Base-by-base conservation (phyloP, 2,797 vertebrate species). In the Hoplostethus mediterraneus region DNA sequence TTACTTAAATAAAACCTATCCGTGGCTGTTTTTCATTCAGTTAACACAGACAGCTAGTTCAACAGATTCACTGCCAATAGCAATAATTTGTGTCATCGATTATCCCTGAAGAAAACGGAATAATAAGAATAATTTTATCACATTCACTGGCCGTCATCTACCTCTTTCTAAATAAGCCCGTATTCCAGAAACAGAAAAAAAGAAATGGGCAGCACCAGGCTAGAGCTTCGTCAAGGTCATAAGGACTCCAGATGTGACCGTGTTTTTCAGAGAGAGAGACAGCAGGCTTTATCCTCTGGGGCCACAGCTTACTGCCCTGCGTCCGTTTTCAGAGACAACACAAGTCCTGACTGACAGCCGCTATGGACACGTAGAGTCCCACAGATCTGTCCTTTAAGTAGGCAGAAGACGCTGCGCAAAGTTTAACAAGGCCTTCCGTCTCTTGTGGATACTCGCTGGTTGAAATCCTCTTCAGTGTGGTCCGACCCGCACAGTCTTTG, bases 401-500 rank as follows among this genome's bases (percentile, higher is more conserved):
- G 93, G 87, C 94, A 93, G 95, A 94, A 90, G 70, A 75, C 77
- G 94, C 95, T 92, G 93, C 95, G 95, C 81, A 73, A 96, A 95
- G 95, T 94, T 93, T 92, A 94, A 95, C 94, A 92, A 95, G 95
- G 94, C 93, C 93, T 78, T 56, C 80, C 75, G 91, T 95, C 93
- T 95, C 93, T 89, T 73, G 94, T 92, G 93, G 93, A 92, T 89
- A 93, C 59, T 61, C 91, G 89, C 93, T 87, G 94, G 93, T 92
- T 94, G 91, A 93, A 92, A 92, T 92, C 93, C 95, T 95, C 95
- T 95, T 93, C 95, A 81, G 96, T 98, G 96, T 97, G 96, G 96
- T 97, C 96, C 95, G 94, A 95, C 93, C 91, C 92, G 96, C 95
- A 80, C 95, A 93, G 95, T 89, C 95, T 96, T 95, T 98, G 96